Conservation (phyloP, 1,140 invertebrate genomes). For the Holcopasites calliopsidis region DNA sequence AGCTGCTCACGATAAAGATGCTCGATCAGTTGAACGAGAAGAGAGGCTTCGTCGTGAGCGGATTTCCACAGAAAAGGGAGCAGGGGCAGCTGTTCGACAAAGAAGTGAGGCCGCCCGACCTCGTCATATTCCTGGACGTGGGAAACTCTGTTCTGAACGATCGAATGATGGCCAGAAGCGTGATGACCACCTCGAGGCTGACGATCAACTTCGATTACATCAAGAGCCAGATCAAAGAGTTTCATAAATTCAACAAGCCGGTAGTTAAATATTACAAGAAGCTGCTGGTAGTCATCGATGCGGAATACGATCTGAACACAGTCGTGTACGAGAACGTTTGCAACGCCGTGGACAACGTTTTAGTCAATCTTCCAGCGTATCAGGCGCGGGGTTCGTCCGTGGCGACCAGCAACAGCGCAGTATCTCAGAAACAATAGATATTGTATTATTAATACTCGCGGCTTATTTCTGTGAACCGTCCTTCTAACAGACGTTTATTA, state of each 20-base stretch:
- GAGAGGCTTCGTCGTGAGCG: constrained; percentile 50
- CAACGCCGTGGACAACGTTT: constrained; percentile 7
- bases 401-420: not conserved
- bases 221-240: constrained; percentile 15
- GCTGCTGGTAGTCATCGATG: constrained; percentile 39
- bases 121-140: constrained; percentile 49
- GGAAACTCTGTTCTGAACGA: constrained; percentile 49
- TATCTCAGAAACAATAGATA: no score
- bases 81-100: constrained; percentile 51
- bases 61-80: constrained; percentile 46
- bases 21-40: not conserved
- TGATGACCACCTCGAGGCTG: constrained; percentile 35
- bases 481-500: not conserved
- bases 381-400: not conserved
- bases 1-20: constrained; percentile 53
- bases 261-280: constrained; percentile 47
- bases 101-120: constrained; percentile 33
- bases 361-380: not conserved
- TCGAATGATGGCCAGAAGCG: constrained; percentile 31
- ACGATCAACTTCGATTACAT: constrained; percentile 13
- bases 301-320: constrained; percentile 18
- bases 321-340: constrained; percentile 38
- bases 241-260: constrained; percentile 16
- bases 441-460: not conserved
- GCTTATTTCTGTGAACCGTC: not conserved